Percentiles rank a stretch among this genome's conserved stretches.
These are phyloP conservation scores for Phylloscopus trochiloides DNA, from an alignment of 2,113 vertebrate genomes.

Conservation along the genomic window DNA sequence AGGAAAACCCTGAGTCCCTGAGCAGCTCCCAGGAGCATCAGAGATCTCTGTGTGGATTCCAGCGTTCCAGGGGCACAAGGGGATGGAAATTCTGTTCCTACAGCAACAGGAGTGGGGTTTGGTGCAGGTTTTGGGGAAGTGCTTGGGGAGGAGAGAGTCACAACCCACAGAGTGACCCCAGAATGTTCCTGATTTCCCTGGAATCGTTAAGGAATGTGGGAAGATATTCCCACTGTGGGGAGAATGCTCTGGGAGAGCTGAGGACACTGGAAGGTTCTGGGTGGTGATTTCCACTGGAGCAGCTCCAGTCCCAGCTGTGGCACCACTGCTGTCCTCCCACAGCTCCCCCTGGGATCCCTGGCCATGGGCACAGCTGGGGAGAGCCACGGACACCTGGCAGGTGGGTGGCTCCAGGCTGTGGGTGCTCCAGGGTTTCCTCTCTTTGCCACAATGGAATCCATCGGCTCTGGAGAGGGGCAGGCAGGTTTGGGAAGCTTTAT, in stretches of 20 bases:
- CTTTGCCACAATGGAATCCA: not conserved
- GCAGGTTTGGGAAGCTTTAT: not conserved
- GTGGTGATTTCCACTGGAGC: not conserved
- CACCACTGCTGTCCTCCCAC: not conserved
- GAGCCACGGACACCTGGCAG: not conserved
- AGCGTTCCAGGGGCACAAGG: not conserved
- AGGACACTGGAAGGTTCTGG: not conserved
- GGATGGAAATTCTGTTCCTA: not conserved
- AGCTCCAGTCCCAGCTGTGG: not conserved
- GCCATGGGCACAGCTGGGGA: not conserved
- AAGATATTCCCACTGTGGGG: not conserved
- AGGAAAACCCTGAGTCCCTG: accelerated
- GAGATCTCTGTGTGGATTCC: not conserved
- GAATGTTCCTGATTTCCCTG: not conserved
- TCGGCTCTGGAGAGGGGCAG: not conserved
- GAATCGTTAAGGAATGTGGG: accelerated
- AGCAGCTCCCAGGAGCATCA: not conserved
- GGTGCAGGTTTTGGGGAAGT: not conserved
- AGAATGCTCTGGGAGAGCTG: not conserved
- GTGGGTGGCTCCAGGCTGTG: not conserved
- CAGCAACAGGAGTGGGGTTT: not conserved
- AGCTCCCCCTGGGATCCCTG: not conserved
- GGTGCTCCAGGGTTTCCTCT: not conserved
- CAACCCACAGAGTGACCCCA: not conserved
- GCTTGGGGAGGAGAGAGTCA: not conserved